phyloP scores from a whole-genome alignment of 1,140 invertebrate genomes.

The Cepaea nemoralis region DNA sequence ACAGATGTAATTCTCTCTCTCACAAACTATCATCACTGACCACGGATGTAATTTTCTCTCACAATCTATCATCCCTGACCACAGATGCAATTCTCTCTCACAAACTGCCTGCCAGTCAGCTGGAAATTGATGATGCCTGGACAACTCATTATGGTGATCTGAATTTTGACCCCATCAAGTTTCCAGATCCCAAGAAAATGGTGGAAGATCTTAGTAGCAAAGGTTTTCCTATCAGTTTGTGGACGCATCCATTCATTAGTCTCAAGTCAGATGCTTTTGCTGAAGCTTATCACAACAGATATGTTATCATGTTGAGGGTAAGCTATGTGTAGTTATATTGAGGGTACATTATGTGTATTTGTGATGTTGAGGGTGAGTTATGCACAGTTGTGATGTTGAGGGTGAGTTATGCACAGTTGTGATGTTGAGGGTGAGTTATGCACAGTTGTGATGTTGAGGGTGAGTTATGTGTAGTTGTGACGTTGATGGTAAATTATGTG shows the following conservation, averaged over 20 bases:
- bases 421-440: too few relatives aligned
- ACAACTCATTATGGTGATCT: constrained; percentile 89
- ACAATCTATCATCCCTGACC: constrained; percentile 69
- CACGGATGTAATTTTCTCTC: neutral
- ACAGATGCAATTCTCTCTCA: constrained; percentile 88
- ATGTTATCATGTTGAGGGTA: constrained; percentile 60
- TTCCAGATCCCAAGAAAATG: constrained; percentile 80
- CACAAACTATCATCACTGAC: too few relatives aligned
- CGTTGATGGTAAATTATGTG: too few relatives aligned
- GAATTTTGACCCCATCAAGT: constrained; percentile 81
- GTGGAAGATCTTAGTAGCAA: constrained; percentile 76
- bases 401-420: too few relatives aligned
- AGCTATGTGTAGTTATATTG: too few relatives aligned
- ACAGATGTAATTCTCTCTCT: neutral
- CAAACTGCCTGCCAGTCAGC: constrained; percentile 84
- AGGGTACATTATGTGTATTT: too few relatives aligned
- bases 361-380: too few relatives aligned
- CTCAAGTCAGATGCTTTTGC: constrained; percentile 79
- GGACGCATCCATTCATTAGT: constrained; percentile 94
- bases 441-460: too few relatives aligned
- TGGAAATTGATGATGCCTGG: constrained; percentile 94
- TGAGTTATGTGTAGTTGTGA: too few relatives aligned
- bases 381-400: too few relatives aligned
- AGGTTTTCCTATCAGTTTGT: constrained; percentile 85
- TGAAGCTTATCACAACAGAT: constrained; percentile 14